A percentile compares a stretch with the other conserved stretches of the same genome.
Conservation (phyloP, 2,797 vertebrate species). For the Microctenopoma stevenorrisi region DNA sequence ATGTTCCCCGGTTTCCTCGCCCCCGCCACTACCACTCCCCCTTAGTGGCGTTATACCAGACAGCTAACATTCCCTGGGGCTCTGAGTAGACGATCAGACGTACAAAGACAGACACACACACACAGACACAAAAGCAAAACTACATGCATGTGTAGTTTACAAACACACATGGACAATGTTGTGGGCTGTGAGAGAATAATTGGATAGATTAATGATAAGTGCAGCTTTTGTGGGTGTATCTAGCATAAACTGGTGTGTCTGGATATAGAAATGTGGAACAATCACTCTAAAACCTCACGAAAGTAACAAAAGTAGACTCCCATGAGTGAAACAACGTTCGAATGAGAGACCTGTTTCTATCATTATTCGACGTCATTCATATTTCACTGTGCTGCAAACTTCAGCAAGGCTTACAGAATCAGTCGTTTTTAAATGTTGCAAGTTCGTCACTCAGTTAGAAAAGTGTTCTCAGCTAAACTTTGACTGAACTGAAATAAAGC, state of each 20-base stretch:
- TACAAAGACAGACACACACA: slow-evolving; percentile 53
- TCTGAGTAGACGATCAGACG: slow-evolving; percentile 66
- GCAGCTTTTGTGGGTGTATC: slow-evolving; percentile 16
- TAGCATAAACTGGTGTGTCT: slow-evolving; percentile 22
- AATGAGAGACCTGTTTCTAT: slow-evolving; percentile 36
- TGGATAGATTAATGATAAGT: slow-evolving; percentile 54
- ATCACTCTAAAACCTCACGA: slow-evolving; percentile 17
- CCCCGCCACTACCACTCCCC: slow-evolving; percentile 44
- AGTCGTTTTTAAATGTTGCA: slow-evolving; percentile 20
- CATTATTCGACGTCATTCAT: slow-evolving; percentile 26
- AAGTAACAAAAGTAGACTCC: slow-evolving; percentile 39
- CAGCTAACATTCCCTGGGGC: slow-evolving; percentile 72
- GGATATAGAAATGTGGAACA: slow-evolving; percentile 28
- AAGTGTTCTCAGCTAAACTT: slow-evolving; percentile 28
- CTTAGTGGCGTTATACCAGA: slow-evolving; percentile 70
- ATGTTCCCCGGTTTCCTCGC: slow-evolving; percentile 78
- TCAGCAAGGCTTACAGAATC: slow-evolving; percentile 25
- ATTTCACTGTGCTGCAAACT: slow-evolving; percentile 30
- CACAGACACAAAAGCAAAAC: slow-evolving; percentile 36
- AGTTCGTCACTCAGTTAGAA: slow-evolving; percentile 1
- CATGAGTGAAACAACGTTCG: slow-evolving; percentile 12
- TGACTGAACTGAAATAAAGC: slow-evolving; percentile 3
- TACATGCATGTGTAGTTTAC: slow-evolving; percentile 36
- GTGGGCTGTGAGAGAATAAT: slow-evolving; percentile 46
- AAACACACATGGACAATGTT: slow-evolving; percentile 48